phyloP scores from a whole-genome alignment of 2,888 invertebrate genomes.

The Metallyticus violacea region DNA sequence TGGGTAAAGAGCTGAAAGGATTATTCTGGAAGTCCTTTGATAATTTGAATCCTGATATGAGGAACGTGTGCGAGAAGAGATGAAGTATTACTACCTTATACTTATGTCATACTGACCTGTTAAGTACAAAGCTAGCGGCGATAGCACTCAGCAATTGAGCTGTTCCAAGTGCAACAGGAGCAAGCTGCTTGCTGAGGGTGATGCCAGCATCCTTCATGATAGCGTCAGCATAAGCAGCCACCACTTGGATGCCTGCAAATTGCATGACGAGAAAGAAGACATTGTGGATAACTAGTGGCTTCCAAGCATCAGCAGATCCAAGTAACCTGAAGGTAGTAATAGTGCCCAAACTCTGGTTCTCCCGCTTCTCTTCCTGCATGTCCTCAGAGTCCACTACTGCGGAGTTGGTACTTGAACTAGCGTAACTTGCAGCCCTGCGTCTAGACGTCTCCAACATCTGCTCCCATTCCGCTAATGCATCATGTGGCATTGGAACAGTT shows the following conservation, averaged over 20 bases:
- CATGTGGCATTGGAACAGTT: not conserved
- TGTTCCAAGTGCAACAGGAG: slow-evolving; percentile 50
- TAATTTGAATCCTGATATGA: no score
- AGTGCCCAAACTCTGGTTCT: not conserved
- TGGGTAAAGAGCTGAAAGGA: no score
- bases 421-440: not conserved
- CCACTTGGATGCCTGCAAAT: slow-evolving; percentile 48
- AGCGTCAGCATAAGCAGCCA: slow-evolving; percentile 56
- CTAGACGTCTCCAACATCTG: not conserved
- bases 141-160: slow-evolving; percentile 50
- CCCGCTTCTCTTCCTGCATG: not conserved
- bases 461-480: not conserved
- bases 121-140: slow-evolving; percentile 49
- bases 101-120: slow-evolving; percentile 42
- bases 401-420: not conserved
- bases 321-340: not conserved
- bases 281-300: slow-evolving; percentile 6
- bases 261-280: slow-evolving; percentile 4
- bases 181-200: slow-evolving; percentile 48
- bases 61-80: no score
- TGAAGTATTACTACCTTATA: no score
- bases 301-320: not conserved
- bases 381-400: no score
- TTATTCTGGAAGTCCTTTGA: no score
- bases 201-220: slow-evolving; percentile 51